Evolutionary conservation across 2,888 invertebrate species (phyloP), one percentile per base, ranked within the genome.

Genomic region (Ectemnius continuus): DNA sequence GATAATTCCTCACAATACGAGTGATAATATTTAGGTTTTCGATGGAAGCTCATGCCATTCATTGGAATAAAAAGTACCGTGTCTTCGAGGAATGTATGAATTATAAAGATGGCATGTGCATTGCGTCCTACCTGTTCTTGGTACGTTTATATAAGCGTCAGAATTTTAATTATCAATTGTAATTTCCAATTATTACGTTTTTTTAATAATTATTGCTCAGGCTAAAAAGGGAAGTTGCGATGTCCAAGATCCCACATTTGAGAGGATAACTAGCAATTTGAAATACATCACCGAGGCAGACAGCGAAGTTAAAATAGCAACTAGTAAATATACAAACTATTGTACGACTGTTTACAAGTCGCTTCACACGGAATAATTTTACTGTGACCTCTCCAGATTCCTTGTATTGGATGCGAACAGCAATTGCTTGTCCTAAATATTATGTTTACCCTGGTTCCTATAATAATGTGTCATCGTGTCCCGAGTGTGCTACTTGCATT

Each of bases 31-130:
- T 0, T 26, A 89, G 89, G 86, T 89, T 79, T 70, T 87, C 89
- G 0, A 87, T 89, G 88, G 89, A 89, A 73, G 78, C 84, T 4
- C 89, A 89, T 18, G 77, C 72, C 4, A 76, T 88, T 0, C 89
- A 89, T 75, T 87, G 86, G 86, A 89, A 89, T 48, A 67, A 83
- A 67, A 89, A 86, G 66, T 89, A 89, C 66, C n/a, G 47, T 0
- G 75, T 74, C 0, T 78, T 84, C 18, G 82, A 86, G 14, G 86
- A 88, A 52, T 86, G 85, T 66, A 63, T 82, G 11, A 85, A 84
- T 13, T 82, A 88, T 45, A 83, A 73, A 62, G 89, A 89, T 62
- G 89, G 89, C 18, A 14, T 88, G 14, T 85, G 86, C 70, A 48
- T 87, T 2, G 67, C 89, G 59, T 76, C 84, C 0, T 86, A 84